phyloP scores from a whole-genome alignment of 2,113 vertebrate genomes.

The Carettochelys insculpta region DNA sequence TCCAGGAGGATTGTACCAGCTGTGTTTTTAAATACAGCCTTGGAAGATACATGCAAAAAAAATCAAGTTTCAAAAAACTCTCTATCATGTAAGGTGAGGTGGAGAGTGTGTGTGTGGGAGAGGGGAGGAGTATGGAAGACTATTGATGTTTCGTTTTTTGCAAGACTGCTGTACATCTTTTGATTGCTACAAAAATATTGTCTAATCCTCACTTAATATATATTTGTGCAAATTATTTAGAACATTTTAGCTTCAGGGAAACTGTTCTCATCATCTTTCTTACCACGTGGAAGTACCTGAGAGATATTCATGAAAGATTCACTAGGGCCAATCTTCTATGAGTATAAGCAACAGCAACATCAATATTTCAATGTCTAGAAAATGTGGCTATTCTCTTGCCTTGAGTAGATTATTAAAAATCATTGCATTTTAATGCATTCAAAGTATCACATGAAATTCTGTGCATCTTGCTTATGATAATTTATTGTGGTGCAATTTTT shows the following conservation, averaged over 20 bases:
- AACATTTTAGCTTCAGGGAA: constrained; percentile 53
- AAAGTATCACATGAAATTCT: constrained; percentile 43
- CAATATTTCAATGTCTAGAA: constrained; percentile 85
- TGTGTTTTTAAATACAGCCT: neutral
- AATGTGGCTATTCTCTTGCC: constrained; percentile 44
- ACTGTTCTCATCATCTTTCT: constrained; percentile 59
- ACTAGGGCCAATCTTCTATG: constrained; percentile 82
- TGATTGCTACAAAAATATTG: constrained; percentile 15
- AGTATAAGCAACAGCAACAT: constrained; percentile 80
- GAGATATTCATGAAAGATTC: constrained; percentile 86
- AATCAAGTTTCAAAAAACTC: neutral
- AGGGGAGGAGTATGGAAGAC: neutral
- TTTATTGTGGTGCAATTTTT: neutral
- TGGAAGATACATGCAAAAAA: neutral
- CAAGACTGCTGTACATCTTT: neutral
- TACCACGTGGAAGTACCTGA: constrained; percentile 59
- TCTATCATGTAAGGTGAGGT: neutral
- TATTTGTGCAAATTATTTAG: constrained; percentile 35
- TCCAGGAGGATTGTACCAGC: neutral
- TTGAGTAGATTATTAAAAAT: constrained; percentile 61
- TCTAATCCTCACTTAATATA: constrained; percentile 16
- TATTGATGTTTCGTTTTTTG: neutral
- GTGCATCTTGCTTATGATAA: constrained; percentile 38
- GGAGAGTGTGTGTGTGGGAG: neutral
- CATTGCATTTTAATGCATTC: constrained; percentile 61